Base-by-base conservation (phyloP, 2,113 vertebrate genomes). In the Butastur rufipennis region DNA sequence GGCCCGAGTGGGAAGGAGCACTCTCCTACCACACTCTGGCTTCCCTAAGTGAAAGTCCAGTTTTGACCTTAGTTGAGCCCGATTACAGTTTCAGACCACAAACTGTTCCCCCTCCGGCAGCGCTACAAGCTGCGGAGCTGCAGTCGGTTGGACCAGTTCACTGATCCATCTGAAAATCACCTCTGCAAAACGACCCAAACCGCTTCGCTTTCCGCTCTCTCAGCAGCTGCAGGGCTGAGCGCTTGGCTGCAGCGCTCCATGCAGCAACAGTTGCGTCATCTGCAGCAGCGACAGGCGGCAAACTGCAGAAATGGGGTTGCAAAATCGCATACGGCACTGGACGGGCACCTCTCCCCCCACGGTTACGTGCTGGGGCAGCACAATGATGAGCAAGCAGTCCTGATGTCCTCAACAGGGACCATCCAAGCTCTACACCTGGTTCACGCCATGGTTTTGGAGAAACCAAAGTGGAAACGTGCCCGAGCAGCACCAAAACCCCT, bases 131-230 rank as follows among this genome's bases (percentile, higher is more conserved):
- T 25, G 47, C 27, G 1, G 68, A 42, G n/a, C 53, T 20, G 13
- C 3, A 1, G 38, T 26, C 1, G 3, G 27, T 36, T 1, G 0
- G 25, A 45, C 9, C n/a, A 13, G 18, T 4, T 50, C 61, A 10
- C 36, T 10, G 47, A 43, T 31, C 61, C 4, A 0, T 29, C 62
- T 17, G 48, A 38, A 81, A 75, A 23, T 10, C 55, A 16, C 21
- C 68, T 32, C 52, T 31, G 21, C 47, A 36, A 20, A 55, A 32
- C 0, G 1, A 55, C 90, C 55, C 62, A 16, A 32, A 68, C 29
- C 3, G 1, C 67, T 32, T 40, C 2, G 12, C 59, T 31, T 66
- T 52, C 23, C 1, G 11, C 52, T 53, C 23, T n/a, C n/a, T n/a
- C 58, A 29, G 77, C 50, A 4, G 50, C 58, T 4, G n/a, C 20